Evolutionary conservation across 1,140 invertebrate species (phyloP), one percentile per base, ranked within the genome.

Genomic region (Laodelphax striatellus): DNA sequence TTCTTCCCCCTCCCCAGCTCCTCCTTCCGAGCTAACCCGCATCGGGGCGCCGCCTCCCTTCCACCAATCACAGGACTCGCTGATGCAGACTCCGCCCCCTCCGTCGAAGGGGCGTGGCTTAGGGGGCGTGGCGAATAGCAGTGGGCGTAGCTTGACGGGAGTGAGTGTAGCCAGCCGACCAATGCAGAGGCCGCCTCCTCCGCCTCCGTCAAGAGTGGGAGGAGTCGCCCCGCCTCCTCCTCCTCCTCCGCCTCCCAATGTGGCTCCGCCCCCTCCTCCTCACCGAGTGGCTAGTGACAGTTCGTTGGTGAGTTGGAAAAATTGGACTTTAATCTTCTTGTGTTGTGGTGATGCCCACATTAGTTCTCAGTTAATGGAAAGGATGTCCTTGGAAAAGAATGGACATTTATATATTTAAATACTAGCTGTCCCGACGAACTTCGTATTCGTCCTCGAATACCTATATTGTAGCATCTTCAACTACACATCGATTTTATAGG

Each of bases 41-140:
- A 52, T 57, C 14, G 63, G 53, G 16, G 68, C 71, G 2, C 64
- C 71, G 9, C 67, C 74, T 0, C 74, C 75, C 11, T 69, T 79
- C 16, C 77, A 79, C 60, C 77, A 78, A 31, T 80, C 77, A 0
- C 76, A 79, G 43, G 78, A 80, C 64, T 77, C 72, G 17, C 55
- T 79, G 34, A 58, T 62, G 24, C 21, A 55, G 16, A 61, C 70
- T 9, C 71, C 68, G 11, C 65, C 68, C 19, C 58, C 62, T 19
- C 61, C 55, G 42, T 57, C 52, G 52, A n/a, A 52, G 6, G 31
- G 56, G 19, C 38, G 53, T n/a, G 55, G 21, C 24, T 10, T 28
- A 46, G 38, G 64, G 6, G 52, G 19, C 57, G 6, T 65, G 52
- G 42, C 62, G 57, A 28, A 28, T 24, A 31, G 42, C 42, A 50